Base-by-base conservation (phyloP, 2,113 vertebrate genomes). In the Tympanuchus pallidicinctus region DNA sequence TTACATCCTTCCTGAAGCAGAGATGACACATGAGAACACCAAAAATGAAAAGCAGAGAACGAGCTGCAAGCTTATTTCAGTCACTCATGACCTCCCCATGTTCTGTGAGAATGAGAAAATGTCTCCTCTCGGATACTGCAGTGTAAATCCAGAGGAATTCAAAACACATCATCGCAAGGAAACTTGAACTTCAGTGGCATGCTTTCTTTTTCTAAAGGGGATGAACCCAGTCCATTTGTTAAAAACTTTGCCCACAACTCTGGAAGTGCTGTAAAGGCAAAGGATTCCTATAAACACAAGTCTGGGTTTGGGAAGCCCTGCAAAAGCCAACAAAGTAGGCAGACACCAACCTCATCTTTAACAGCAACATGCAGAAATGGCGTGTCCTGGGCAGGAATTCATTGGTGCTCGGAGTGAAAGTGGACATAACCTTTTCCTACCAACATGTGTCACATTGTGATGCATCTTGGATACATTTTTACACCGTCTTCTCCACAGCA, bases 1-100 rank as follows among this genome's bases (percentile, higher is more conserved):
- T 92, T 92, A 93, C 87, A 90, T 89, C 95, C 92, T 95, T 95
- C 94, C 95, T 92, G 91, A 60, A 83, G 79, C 7, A 60, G 30
- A 48, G 79, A 57, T 92, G 85, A 90, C 93, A 94, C 50, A 40
- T 18, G 70, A 93, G 85, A 77, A 84, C 27, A 92, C 32, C 72
- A 77, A 60, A 83, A 78, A 25, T 3, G 56, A 94, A 65, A 79
- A 94, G 82, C 72, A 75, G 65, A 64, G 67, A 93, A 67, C 81
- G 63, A 47, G 67, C 43, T 78, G 66, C 10, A 10, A 76, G 56
- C 34, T 93, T 66, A 34, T 93, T 71, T 67, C 81, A 43, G 11
- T 69, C 56, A 11, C 79, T 73, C 52, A 12, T 79, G 87, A 43
- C 4, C 82, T 81, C 57, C 47, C 42, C 9, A 12, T 47, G 7